Evolutionary conservation across 35 echinoderm and acorn worm species (phyloP), one percentile per base, ranked within the genome.

Genomic region (Lytechinus variegatus): DNA sequence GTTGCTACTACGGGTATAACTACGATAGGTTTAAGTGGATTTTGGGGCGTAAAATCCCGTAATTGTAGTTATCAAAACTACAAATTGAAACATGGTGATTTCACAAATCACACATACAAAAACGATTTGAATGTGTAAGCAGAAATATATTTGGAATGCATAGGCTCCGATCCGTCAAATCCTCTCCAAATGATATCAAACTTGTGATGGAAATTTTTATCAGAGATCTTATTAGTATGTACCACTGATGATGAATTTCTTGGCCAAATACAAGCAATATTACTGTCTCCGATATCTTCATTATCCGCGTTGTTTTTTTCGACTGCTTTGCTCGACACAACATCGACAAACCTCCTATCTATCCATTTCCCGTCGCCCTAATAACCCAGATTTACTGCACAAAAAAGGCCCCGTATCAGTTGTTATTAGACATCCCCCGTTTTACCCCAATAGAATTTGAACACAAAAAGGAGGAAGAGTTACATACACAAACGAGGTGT

Each of bases 321-420:
- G 19, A 10, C 13, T 14, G 28, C 29, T 93, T 57, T 27, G 53
- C 10, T 93, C 27, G 92, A 6, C 92, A 93, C 52, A 57, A 27
- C 27, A 57, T 24, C n/a, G 28, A 54, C 92, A 54, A 93, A 33
- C 52, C 92, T 54, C 52, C 13, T 53, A 10, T 24, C 29, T 13
- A 13, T n/a, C 54, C 14, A 8, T 56, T 93, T 93, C 92, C 92
- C 92, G n/a, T 57, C 54, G 92, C 53, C 21, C 92, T 9, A 54
- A 55, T 93, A 93, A 93, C 92, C 92, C 92, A 93, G 92, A 57
- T 90, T 90, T 12, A 6, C 88, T 89, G 44, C 44, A n/a, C n/a
- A 54, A 90, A 90, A 90, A 16, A 90, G 66, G 66, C 16, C 66
- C 66, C 66, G n/a, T 79, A 79, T 79, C 66, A 79, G 66, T 79